Conservation (phyloP, 2,888 invertebrate species). For the Dryobotodes eremita region DNA sequence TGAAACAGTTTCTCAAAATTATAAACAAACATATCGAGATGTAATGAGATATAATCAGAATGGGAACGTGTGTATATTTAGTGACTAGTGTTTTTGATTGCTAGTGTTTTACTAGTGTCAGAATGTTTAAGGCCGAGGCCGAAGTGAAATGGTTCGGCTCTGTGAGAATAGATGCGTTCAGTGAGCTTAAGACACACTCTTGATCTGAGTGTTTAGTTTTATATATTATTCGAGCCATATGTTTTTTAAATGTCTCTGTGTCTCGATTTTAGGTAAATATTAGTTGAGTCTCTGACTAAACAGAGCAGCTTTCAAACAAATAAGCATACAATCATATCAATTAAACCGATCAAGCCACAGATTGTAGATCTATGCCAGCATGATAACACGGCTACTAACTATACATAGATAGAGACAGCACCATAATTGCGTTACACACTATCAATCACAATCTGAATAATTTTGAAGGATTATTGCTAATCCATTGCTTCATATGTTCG, state of each 20-base stretch:
- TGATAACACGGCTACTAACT: not conserved
- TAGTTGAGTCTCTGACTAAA: not conserved
- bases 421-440: too few relatives aligned
- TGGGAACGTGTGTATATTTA: slow-evolving; percentile 74
- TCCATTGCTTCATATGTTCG: too few relatives aligned
- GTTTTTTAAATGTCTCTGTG: too few relatives aligned
- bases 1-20: slow-evolving; percentile 68
- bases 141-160: slow-evolving; percentile 20
- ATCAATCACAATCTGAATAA: too few relatives aligned
- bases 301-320: not conserved
- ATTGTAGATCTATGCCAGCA: slow-evolving; percentile 6
- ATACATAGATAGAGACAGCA: too few relatives aligned
- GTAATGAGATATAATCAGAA: slow-evolving; percentile 84
- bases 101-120: slow-evolving; percentile 13
- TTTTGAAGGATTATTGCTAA: too few relatives aligned
- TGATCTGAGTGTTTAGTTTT: not conserved
- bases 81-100: slow-evolving; percentile 47
- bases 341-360: not conserved
- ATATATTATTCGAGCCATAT: not conserved
- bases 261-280: not conserved
- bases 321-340: slow-evolving; percentile 10
- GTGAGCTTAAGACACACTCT: too few relatives aligned
- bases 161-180: not conserved
- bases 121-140: slow-evolving; percentile 24
- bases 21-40: slow-evolving; percentile 76